phyloP scores from a whole-genome alignment of 2,888 invertebrate genomes.

The Polymixis lichenea region DNA sequence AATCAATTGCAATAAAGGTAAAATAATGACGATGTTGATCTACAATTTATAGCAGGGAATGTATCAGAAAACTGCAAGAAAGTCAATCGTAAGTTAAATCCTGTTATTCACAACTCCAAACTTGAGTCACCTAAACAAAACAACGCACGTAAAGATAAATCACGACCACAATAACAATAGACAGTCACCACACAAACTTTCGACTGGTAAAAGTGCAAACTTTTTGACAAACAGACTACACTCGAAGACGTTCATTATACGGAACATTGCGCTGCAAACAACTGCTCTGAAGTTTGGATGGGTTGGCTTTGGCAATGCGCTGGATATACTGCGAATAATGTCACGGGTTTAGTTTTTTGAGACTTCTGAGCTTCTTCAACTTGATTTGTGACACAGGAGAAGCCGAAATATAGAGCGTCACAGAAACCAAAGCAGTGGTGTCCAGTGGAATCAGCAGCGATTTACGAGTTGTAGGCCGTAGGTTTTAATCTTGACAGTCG shows the following conservation, averaged over 20 bases:
- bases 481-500: too few relatives aligned
- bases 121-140: constrained; percentile 36
- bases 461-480: too few relatives aligned
- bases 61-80: background rate
- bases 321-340: constrained; percentile 15
- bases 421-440: background rate
- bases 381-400: background rate
- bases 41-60: background rate
- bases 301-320: constrained; percentile 23
- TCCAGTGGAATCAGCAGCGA: too few relatives aligned
- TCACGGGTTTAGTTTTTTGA: constrained; percentile 6
- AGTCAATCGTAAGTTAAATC: background rate
- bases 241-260: constrained; percentile 62
- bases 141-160: constrained; percentile 38
- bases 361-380: background rate
- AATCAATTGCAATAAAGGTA: background rate
- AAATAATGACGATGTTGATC: background rate
- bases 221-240: constrained; percentile 62
- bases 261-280: constrained; percentile 55
- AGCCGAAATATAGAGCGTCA: background rate
- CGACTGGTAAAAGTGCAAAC: constrained; percentile 54
- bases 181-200: constrained; percentile 42
- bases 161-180: constrained; percentile 55
- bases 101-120: constrained; percentile 4
- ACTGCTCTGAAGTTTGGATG: constrained; percentile 50